These are phyloP conservation scores for Matsumurasca onukii DNA, from an alignment of 1,140 invertebrate species.

Conservation along the genomic window DNA sequence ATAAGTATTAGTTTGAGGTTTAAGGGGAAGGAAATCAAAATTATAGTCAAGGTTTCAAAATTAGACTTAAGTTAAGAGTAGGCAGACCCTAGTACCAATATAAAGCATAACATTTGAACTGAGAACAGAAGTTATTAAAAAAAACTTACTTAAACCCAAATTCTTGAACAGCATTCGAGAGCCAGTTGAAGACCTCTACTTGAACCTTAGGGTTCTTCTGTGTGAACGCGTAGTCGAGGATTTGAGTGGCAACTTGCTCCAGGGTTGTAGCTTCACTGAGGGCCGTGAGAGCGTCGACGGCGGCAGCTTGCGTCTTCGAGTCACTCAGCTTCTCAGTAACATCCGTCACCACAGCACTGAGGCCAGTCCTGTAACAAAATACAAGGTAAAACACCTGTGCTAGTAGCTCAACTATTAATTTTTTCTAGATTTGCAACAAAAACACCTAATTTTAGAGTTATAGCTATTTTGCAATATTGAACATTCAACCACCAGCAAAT, in stretches of 20 bases:
- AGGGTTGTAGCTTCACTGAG: slow-evolving; percentile 77
- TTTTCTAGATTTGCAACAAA: no score
- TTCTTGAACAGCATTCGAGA: slow-evolving; percentile 73
- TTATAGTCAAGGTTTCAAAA: no score
- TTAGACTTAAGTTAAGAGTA: no score
- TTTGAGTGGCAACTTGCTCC: slow-evolving; percentile 70
- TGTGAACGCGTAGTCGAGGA: slow-evolving; percentile 71
- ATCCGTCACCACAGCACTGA: slow-evolving; percentile 74
- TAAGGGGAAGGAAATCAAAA: no score
- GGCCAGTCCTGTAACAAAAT: slow-evolving; percentile 57
- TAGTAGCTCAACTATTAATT: no score
- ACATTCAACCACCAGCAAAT: no score
- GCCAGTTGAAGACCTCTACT: slow-evolving; percentile 79
- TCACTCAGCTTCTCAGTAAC: slow-evolving; percentile 85
- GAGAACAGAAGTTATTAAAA: not conserved
- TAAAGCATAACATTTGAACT: no score
- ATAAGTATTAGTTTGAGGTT: no score
- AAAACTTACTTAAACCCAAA: slow-evolving; percentile 75
- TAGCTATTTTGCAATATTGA: no score
- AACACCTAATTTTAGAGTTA: no score
- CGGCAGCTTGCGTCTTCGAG: slow-evolving; percentile 70
- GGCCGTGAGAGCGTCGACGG: slow-evolving; percentile 69
- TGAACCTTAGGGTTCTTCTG: slow-evolving; percentile 93
- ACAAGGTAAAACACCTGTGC: not conserved
- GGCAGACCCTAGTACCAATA: no score